Evolutionary conservation across 1,140 invertebrate genomes (phyloP), one percentile per base, ranked within the genome.

Genomic region (Portunus trituberculatus): DNA sequence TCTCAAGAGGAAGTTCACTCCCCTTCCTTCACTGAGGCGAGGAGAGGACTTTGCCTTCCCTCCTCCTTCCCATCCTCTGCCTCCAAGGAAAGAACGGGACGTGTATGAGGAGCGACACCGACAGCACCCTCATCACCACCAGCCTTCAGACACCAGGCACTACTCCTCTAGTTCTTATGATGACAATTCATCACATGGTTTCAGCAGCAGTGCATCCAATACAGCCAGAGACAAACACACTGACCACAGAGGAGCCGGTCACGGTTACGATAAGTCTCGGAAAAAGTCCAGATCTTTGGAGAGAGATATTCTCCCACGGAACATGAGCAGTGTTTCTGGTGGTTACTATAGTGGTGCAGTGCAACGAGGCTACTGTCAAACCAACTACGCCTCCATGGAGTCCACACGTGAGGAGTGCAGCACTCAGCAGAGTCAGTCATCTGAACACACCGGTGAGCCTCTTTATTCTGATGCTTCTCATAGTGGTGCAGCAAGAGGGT

Each of bases 1-100:
- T 52, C 84, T 92, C 91, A 95, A 95, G 76, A 95, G 91, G 45
- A 95, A 95, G 59, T 95, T 95, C 52, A 95, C 94, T 25, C 94
- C 94, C 12, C 39, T 95, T n/a, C 94, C 94, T 39, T 95, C 94
- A 29, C 32, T 94, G 39, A 93, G 82, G 46, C 25, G 84, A 67
- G 86, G 84, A 92, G 94, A 67, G 39, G 90, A 95, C 76, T 93
- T 95, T 93, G 84, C 48, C 46, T 82, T 88, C 76, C 25, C 94
- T 88, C 59, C 52, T 52, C 52, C 91, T 32, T 39, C 84, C 20
- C 48, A 91, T 3, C 94, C 91, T 29, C 94, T 52, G 7, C 86
- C 88, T 6, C 88, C 32, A 20, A 95, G 88, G 29, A 83, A 91
- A 48, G 94, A 95, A 31, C 82, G 94, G 45, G 94, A 95, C 82